Evolutionary conservation across 2,797 vertebrate species (phyloP), one percentile per base, ranked within the genome.

Genomic region (Diplodus puntazzo): DNA sequence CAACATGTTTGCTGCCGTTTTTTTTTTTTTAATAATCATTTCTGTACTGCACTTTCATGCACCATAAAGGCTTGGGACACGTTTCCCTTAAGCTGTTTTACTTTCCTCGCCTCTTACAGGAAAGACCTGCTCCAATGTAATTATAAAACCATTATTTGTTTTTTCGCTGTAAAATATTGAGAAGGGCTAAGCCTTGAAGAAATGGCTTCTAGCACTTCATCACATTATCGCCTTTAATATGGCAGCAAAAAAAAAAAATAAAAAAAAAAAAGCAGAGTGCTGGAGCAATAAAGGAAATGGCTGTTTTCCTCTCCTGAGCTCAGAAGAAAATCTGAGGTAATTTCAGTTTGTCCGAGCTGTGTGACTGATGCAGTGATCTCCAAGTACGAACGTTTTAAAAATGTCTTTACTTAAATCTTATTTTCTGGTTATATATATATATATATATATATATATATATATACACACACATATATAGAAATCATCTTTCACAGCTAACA

Each of bases 101-200:
- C 69, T 72, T 69, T 52, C 25, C 50, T 72, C 16, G 43, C 45
- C 59, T 75, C 61, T 73, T 73, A 72, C 73, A 73, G 63, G 55
- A 77, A 75, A 73, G 66, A 85, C 52, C 64, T 62, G 60, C 67
- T 74, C 62, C 50, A 70, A 69, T 59, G 67, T 81, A 88, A 92
- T 91, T 92, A 88, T 39, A 72, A 79, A 77, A 30, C 69, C 50
- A 78, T 89, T 89, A 87, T 88, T 92, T 90, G 75, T 88, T 86
- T 88, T 88, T 87, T 79, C 18, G 0, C 61, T 75, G 64, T 79
- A 64, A 86, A 87, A 87, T 86, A 90, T 74, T 78, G 50, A 91
- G 69, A 27, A 75, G 68, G 76, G 73, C 85, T 87, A 82, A 77
- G 73, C 52, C 79, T 86, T 70, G 68, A 80, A 90, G 76, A 86